Evolutionary conservation across 2,113 vertebrate species (phyloP).

Genomic region (Chamaea fasciata): DNA sequence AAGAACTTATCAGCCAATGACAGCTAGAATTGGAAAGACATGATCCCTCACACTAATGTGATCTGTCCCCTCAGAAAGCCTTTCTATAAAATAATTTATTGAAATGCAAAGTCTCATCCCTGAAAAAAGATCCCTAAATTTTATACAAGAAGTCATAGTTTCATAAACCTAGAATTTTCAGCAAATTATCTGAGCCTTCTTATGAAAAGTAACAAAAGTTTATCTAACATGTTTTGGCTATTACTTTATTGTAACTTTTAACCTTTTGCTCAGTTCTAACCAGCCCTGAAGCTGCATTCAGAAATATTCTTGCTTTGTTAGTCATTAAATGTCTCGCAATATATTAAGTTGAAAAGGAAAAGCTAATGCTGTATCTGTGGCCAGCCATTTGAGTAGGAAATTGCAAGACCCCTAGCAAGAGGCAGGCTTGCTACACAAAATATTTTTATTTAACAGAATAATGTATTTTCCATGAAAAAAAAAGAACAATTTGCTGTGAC

Average conservation of each 20-base stretch:
- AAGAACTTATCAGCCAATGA: not conserved
- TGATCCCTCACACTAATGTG: not conserved
- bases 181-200: not conserved
- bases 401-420: fast-evolving
- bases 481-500: not conserved
- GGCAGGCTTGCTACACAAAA: not conserved
- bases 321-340: not conserved
- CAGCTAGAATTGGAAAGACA: not conserved
- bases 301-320: not conserved
- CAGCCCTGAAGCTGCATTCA: not conserved
- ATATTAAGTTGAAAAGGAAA: not conserved
- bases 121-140: not conserved
- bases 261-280: not conserved
- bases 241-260: not conserved
- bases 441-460: not conserved
- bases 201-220: not conserved
- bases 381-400: not conserved
- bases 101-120: not conserved
- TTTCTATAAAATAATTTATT: not conserved
- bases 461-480: not conserved
- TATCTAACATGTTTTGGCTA: not conserved
- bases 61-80: not conserved
- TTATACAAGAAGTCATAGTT: not conserved
- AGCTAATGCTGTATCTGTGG: not conserved
- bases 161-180: not conserved